These are phyloP conservation scores for Drosophila varians DNA, from an alignment of 1,140 invertebrate genomes.

Conservation along the genomic window DNA sequence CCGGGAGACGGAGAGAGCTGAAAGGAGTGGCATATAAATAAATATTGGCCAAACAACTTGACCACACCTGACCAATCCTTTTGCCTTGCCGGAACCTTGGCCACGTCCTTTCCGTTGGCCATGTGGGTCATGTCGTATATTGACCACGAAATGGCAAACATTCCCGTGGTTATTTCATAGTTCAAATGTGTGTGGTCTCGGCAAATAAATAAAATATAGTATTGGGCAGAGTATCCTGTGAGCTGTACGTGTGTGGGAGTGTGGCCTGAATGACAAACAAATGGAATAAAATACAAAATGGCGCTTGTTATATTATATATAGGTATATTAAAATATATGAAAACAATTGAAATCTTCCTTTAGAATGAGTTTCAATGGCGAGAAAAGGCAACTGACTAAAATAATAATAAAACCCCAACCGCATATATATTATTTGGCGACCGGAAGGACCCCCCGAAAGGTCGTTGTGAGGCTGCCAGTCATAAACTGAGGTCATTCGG, in stretches of 20 bases:
- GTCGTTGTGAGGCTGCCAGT: neutral
- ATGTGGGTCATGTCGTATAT: slow-evolving; percentile 71
- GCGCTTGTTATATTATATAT: too few relatives aligned
- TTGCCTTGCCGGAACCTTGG: slow-evolving; percentile 3
- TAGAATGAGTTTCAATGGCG: neutral
- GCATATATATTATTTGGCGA: slow-evolving; percentile 1
- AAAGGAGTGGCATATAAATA: slow-evolving; percentile 21
- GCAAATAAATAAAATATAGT: slow-evolving; percentile 73
- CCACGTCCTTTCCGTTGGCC: slow-evolving; percentile 36
- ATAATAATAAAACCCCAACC: neutral
- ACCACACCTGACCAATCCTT: slow-evolving; percentile 39
- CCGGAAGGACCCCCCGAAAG: slow-evolving; percentile 7
- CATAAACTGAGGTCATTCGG: slow-evolving; percentile 25
- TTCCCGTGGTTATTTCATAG: slow-evolving; percentile 72
- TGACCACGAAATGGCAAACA: slow-evolving; percentile 73
- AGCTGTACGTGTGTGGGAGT: neutral
- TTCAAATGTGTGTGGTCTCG: slow-evolving; percentile 62
- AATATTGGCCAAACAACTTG: slow-evolving; percentile 45
- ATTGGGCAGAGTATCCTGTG: slow-evolving; percentile 20
- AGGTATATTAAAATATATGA: too few relatives aligned
- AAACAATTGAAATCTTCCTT: too few relatives aligned
- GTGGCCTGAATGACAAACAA: slow-evolving; percentile 48
- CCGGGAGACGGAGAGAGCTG: slow-evolving; percentile 4
- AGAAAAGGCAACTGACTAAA: neutral
- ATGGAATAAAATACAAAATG: slow-evolving; percentile 65